Conservation (phyloP, 2,113 vertebrate species). For the Rana temporaria region DNA sequence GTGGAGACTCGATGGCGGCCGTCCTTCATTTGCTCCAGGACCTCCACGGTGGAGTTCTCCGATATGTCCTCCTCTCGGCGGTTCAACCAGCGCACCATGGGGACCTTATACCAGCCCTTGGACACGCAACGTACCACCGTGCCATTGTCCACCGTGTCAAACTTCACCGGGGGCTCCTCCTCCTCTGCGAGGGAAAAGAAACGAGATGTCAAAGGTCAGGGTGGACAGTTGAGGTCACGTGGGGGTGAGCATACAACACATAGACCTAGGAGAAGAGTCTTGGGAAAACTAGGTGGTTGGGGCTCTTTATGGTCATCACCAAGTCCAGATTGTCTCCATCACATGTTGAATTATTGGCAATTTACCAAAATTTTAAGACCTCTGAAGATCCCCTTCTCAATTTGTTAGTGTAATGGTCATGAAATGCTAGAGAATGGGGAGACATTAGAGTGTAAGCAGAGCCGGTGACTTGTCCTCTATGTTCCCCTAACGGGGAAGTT, state of each 20-base stretch:
- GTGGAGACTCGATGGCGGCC: constrained; percentile 59
- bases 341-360: not conserved
- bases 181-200: constrained; percentile 30
- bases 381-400: not conserved
- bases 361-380: not conserved
- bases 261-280: too few species aligned
- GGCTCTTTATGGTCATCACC: too few species aligned
- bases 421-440: not conserved
- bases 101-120: constrained; percentile 61
- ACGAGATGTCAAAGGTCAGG: not conserved
- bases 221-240: not conserved
- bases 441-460: not conserved
- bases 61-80: constrained; percentile 60
- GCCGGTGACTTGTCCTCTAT: too few species aligned
- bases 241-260: too few species aligned
- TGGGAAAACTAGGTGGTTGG: too few species aligned
- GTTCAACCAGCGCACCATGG: constrained; percentile 63
- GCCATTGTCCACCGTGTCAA: constrained; percentile 58
- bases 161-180: constrained; percentile 64
- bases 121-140: constrained; percentile 58
- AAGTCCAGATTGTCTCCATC: too few species aligned
- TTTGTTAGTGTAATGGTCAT: not conserved
- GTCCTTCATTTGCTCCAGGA: constrained; percentile 62
- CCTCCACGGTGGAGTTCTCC: constrained; percentile 51
- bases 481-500: too few species aligned